Evolutionary conservation across 2,888 invertebrate genomes (phyloP).

Genomic region (Malthinus flaveolus): DNA sequence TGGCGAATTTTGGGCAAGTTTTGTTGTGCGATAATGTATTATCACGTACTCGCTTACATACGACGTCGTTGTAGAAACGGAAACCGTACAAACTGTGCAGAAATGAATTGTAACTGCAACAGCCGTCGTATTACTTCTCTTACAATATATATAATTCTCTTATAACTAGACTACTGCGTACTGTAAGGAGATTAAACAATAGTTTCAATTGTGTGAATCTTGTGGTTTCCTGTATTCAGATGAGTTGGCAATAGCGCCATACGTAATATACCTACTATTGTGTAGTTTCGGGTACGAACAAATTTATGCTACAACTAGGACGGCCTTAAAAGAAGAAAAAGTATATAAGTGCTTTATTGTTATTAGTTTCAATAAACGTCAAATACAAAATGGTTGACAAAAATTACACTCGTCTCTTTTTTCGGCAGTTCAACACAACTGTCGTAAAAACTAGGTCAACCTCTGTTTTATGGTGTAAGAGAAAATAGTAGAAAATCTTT

Average conservation of each 20-base stretch:
- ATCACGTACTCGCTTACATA: conserved; percentile 2
- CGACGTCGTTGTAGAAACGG: conserved; percentile 19
- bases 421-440: too few relatives aligned
- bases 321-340: too few relatives aligned
- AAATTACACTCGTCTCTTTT: too few relatives aligned
- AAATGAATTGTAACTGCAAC: conserved; percentile 29
- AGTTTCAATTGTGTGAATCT: conserved; percentile 46
- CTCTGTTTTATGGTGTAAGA: too few relatives aligned
- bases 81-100: conserved; percentile 27
- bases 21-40: conserved; percentile 18
- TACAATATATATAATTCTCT: conserved; percentile 11
- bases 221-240: conserved; percentile 40
- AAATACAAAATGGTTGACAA: too few relatives aligned
- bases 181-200: conserved; percentile 47
- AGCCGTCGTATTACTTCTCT: conserved; percentile 11
- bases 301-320: not conserved
- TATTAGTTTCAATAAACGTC: too few relatives aligned
- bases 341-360: too few relatives aligned
- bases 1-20: conserved; percentile 23
- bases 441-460: too few relatives aligned
- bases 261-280: conserved; percentile 24
- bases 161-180: conserved; percentile 39
- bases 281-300: conserved; percentile 6
- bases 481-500: too few relatives aligned
- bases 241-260: conserved; percentile 23